Base-by-base conservation (phyloP, 64 coral and sea anemone species). In the Cladopsammia gracilis region DNA sequence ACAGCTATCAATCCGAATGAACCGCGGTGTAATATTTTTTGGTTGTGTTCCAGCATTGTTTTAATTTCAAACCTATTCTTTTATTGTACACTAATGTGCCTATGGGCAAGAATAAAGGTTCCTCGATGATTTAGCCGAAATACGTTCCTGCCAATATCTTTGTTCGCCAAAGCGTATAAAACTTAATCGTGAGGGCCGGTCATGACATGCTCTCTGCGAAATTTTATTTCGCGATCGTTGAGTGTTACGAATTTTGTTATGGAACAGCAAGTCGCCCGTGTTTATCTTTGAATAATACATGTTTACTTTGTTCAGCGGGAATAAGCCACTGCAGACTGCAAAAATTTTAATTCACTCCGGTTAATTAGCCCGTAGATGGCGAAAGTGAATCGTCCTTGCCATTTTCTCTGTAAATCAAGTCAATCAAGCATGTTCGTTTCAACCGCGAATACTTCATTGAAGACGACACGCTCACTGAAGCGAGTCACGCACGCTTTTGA, bases 31-130 rank as follows among this genome's bases (percentile, higher is more conserved):
- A 82, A 60, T 83, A 75, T 58, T 52, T 67, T 83, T 91, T 91
- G 89, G 89, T 91, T 62, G 11, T 81, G 64, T 91, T 91, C 89
- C 89, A 91, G 89, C 77, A 91, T 91, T 91, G 89, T 91, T 82
- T 74, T 2, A 34, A 68, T n/a, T 16, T 8, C 25, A 71, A 70
- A 19, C 42, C 48, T 67, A 78, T 49, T 44, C 67, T 78, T 22
- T 66, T 57, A 87, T 70, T 87, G 34, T 87, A 56, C 19, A 20
- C 71, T 7, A 45, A 43, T 20, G 14, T 49, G 47, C 16, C 42
- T 4, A 16, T 75, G 19, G 44, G 16, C 7, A 75, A 45, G 45
- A 34, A 48, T 75, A 75, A 23, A 70, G 25, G 15, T 48, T 48
- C 4, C 43, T 20, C 46, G 71, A 48, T 49, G 16, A 64, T 62